Evolutionary conservation across 2,797 vertebrate species (phyloP), one percentile per base, ranked within the genome.

Genomic region (Apodemus agrarius): DNA sequence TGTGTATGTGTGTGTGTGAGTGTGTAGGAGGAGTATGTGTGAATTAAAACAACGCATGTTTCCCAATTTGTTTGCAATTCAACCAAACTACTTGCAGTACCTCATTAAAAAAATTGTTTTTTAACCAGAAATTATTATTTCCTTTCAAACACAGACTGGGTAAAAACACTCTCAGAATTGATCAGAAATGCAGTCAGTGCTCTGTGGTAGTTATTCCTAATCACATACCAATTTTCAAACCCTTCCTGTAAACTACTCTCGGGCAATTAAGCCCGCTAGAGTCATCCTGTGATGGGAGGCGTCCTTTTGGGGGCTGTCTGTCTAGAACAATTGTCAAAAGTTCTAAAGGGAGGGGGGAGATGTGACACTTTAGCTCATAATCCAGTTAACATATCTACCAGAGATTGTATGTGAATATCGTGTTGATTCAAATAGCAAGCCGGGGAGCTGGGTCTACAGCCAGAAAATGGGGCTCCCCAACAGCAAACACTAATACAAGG

Each of bases 81-180:
- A 96, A 76, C 24, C 87, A 94, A 79, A 92, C 14, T 69, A 74
- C 52, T 79, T 94, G 74, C 52, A 94, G 63, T n/a, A 93, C n/a
- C 85, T 84, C 87, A 89, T 90, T 86, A 37, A 37, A 93, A 96
- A 95, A 49, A 90, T 93, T 94, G 57, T 94, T 80, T 69, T n/a
- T 72, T 81, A 79, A 84, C 14, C 75, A 85, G 80, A 88, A 95
- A 96, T 31, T 94, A 75, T 88, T 79, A 46, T 81, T 95, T 95
- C 82, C 69, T 95, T 93, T 89, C 76, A 72, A 91, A 93, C 40
- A 95, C 12, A 67, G 69, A 84, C 63, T 74, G 94, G 94, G 63
- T 94, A 84, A 91, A 94, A 93, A 81, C 26, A n/a, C 49, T 89
- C 93, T 92, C 61, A 26, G 49, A 96, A 85, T n/a, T 3, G 3